Conservation (phyloP, 2,888 invertebrate genomes). For the Deilephila elpenor region DNA sequence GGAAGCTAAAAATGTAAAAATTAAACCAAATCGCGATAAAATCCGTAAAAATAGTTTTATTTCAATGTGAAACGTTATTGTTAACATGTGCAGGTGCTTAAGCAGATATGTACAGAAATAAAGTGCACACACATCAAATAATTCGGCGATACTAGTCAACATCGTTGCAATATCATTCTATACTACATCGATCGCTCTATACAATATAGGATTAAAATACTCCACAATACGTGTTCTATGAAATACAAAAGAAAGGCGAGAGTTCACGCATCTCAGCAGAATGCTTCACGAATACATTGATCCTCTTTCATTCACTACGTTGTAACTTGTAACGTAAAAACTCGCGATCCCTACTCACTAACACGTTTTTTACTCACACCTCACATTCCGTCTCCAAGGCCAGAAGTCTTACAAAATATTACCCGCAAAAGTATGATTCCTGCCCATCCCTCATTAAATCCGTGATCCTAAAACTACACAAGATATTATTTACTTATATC, state of each 20-base stretch:
- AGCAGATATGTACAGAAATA: no score
- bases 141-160: no score
- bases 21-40: no score
- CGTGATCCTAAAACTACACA: conserved; percentile 1
- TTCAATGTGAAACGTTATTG: no score
- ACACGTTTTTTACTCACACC: conserved; percentile 16
- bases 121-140: no score
- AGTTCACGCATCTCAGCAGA: background rate
- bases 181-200: no score
- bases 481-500: conserved; percentile 27
- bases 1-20: no score
- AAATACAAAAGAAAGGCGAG: background rate
- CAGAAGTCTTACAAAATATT: background rate
- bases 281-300: conserved; percentile 18
- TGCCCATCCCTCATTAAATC: conserved; percentile 22
- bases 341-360: background rate
- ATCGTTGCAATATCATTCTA: no score
- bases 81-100: no score
- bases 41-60: no score
- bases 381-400: background rate
- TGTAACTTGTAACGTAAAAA: conserved; percentile 25
- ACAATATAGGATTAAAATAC: background rate
- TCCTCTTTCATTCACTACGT: conserved; percentile 18
- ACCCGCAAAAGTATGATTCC: background rate
- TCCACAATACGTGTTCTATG: background rate